These are phyloP conservation scores for Ceyx erithaca DNA, from an alignment of 2,797 vertebrate species.

Conservation along the genomic window DNA sequence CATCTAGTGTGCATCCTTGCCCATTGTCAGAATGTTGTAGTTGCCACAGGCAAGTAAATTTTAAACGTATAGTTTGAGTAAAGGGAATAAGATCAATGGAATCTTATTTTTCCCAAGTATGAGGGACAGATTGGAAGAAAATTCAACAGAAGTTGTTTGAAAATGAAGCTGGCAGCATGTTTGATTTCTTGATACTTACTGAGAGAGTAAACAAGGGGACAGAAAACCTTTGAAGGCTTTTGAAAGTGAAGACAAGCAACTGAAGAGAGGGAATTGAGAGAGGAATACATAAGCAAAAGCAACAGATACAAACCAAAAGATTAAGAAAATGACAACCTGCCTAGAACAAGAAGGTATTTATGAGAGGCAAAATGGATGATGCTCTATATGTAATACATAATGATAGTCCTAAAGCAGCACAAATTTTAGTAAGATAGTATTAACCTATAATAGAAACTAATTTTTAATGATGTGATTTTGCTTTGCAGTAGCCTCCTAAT, in stretches of 20 bases:
- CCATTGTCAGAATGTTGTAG: background rate
- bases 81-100: background rate
- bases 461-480: background rate
- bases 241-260: background rate
- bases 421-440: background rate
- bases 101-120: background rate
- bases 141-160: background rate
- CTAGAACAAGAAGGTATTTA: background rate
- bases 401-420: background rate
- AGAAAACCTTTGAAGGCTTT: slow-evolving; percentile 6
- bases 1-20: background rate
- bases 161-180: background rate
- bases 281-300: background rate
- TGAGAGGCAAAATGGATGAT: background rate
- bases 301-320: background rate
- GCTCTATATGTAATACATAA: background rate
- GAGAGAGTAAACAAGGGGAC: background rate
- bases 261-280: background rate
- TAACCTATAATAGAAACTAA: background rate
- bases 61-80: background rate
- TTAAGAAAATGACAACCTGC: too few relatives aligned
- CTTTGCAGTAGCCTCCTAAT: background rate
- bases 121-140: background rate
- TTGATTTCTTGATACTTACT: background rate
- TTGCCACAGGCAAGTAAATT: background rate